Conservation (phyloP, 2,797 vertebrate species). For the Tragopan temminckii region DNA sequence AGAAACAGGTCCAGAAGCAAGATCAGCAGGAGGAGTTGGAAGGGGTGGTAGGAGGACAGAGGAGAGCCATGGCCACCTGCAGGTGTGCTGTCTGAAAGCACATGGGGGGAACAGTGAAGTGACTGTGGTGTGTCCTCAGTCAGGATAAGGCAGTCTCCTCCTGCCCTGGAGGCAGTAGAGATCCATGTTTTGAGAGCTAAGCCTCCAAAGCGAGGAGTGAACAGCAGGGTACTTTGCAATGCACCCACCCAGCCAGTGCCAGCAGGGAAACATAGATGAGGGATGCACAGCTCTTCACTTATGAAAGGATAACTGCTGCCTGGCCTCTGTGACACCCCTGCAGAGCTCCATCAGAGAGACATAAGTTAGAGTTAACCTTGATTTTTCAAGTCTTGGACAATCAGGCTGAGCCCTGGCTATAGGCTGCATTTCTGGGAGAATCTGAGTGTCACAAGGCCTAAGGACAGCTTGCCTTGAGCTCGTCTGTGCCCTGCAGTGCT, state of each 20-base stretch:
- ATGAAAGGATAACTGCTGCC: background rate
- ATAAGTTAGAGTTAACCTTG: background rate
- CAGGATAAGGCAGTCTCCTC: background rate
- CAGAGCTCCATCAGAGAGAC: background rate
- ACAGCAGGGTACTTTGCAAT: background rate
- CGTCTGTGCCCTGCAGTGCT: background rate
- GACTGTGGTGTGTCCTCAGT: background rate
- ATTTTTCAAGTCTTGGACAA: background rate
- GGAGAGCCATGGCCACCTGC: background rate
- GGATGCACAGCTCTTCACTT: background rate
- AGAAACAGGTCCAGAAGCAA: background rate
- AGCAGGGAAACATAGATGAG: background rate
- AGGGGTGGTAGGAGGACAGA: background rate
- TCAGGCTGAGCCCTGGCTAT: slow-evolving; percentile 8
- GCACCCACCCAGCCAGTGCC: background rate
- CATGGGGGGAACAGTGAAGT: background rate
- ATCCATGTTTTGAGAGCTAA: background rate
- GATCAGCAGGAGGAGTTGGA: slow-evolving; percentile 2
- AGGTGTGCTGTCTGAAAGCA: slow-evolving; percentile 19
- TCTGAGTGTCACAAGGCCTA: background rate
- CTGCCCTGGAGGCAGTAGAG: background rate
- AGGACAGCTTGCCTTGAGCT: background rate
- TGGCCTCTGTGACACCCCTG: background rate
- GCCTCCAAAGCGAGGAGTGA: background rate
- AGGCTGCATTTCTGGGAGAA: background rate